phyloP scores from a whole-genome alignment of 1,140 invertebrate species.

The Drosophila yakuba region DNA sequence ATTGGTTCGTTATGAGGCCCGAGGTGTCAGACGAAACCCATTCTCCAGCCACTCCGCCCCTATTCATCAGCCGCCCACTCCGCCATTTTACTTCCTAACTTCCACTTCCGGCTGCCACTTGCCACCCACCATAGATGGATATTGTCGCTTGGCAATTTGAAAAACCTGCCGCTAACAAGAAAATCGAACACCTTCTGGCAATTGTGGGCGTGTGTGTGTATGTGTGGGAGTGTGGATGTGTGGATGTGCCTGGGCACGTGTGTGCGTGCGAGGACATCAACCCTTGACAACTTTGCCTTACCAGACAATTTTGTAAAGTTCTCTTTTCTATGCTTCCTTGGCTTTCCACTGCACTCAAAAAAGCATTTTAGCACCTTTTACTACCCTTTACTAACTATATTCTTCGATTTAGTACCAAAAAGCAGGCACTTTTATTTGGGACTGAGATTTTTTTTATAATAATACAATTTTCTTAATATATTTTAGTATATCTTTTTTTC shows the following conservation, averaged over 20 bases:
- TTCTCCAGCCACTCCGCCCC: background rate
- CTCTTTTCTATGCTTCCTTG: conserved; percentile 29
- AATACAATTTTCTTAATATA: background rate
- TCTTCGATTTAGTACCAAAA: too few species aligned
- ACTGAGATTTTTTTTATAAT: background rate
- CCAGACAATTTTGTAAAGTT: conserved; percentile 74
- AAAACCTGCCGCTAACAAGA: conserved; percentile 53
- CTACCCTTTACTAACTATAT: too few species aligned
- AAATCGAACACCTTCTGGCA: conserved; percentile 48
- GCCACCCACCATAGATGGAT: conserved; percentile 51
- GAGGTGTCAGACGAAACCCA: conserved; percentile 41
- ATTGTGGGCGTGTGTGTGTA: conserved; percentile 19
- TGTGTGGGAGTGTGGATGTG: background rate
- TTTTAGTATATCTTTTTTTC: background rate
- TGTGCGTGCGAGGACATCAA: conserved; percentile 45
- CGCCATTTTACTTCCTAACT: conserved; percentile 4
- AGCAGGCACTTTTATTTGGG: too few species aligned
- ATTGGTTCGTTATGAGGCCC: conserved; percentile 72
- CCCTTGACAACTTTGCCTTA: conserved; percentile 66
- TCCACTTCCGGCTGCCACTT: conserved; percentile 20
- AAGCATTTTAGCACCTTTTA: background rate
- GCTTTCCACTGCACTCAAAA: conserved; percentile 8
- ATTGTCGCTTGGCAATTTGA: conserved; percentile 71
- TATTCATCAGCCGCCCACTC: conserved; percentile 14
- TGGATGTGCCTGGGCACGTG: conserved; percentile 4